A percentile compares a stretch with the other conserved stretches of the same genome.
phyloP scores from a whole-genome alignment of 1,140 invertebrate species.

The Lepeophtheirus salmonis region DNA sequence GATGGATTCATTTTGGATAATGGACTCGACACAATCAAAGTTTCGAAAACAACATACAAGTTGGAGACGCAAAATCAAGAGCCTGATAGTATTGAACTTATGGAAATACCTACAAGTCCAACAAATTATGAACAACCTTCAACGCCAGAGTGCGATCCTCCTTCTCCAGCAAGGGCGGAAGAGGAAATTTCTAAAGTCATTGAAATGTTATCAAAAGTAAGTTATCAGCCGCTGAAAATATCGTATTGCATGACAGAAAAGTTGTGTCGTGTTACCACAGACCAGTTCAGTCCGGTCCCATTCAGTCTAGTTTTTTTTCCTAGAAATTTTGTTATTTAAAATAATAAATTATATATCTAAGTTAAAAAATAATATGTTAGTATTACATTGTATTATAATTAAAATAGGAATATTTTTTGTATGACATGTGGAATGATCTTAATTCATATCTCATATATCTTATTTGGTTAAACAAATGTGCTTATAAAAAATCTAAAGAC shows the following conservation, averaged over 20 bases:
- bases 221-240: no score
- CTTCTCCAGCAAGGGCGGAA: conserved; percentile 12
- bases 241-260: not conserved
- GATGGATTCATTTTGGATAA: not conserved
- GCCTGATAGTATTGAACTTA: conserved; percentile 12
- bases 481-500: no score
- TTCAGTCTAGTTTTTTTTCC: not conserved
- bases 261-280: not conserved
- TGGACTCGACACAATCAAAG: conserved; percentile 7
- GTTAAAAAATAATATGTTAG: no score
- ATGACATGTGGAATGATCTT: no score
- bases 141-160: conserved; percentile 15
- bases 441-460: no score
- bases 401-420: no score
- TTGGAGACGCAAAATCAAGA: not conserved
- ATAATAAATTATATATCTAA: no score
- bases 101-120: conserved; percentile 18
- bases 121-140: conserved; percentile 15
- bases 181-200: conserved; percentile 4
- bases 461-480: not conserved
- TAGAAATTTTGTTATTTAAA: not conserved
- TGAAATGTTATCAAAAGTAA: not conserved
- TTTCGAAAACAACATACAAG: conserved; percentile 18
- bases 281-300: not conserved
- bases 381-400: no score